These are phyloP conservation scores for Dendrolimus kikuchii DNA, from an alignment of 1,140 invertebrate genomes.

Conservation along the genomic window DNA sequence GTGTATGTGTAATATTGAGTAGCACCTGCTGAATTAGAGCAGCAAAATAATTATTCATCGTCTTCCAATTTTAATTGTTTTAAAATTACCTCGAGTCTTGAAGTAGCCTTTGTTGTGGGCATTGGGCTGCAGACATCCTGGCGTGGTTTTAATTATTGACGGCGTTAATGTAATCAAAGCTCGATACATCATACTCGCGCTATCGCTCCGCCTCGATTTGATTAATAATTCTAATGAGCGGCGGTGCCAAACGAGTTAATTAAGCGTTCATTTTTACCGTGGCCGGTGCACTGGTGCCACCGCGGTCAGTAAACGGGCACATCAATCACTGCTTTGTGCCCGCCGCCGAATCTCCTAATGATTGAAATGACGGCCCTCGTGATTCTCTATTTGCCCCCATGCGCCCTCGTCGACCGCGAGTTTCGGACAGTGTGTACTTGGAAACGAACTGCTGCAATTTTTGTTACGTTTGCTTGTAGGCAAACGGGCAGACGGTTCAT, in stretches of 20 bases:
- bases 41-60: constrained; percentile 35
- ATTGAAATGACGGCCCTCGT: constrained; percentile 54
- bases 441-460: no score
- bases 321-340: constrained; percentile 67
- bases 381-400: constrained; percentile 9
- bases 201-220: constrained; percentile 67
- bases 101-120: constrained; percentile 38
- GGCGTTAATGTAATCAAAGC: constrained; percentile 68
- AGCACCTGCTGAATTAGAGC: constrained; percentile 36
- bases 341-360: constrained; percentile 64
- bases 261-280: constrained; percentile 62
- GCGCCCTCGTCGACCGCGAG: constrained; percentile 13
- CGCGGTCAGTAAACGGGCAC: constrained; percentile 64
- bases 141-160: constrained; percentile 63
- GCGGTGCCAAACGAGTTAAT: constrained; percentile 71
- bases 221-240: constrained; percentile 72
- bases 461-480: no score
- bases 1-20: constrained; percentile 3
- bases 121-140: constrained; percentile 39
- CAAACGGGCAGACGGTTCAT: no score
- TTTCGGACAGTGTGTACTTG: not conserved
- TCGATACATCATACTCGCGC: constrained; percentile 68
- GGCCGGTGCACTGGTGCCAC: constrained; percentile 36
- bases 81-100: constrained; percentile 4
- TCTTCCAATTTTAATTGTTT: constrained; percentile 30